Evolutionary conservation across 2,113 vertebrate genomes (phyloP), one percentile per base, ranked within the genome.

Genomic region (Chiloscyllium plagiosum): DNA sequence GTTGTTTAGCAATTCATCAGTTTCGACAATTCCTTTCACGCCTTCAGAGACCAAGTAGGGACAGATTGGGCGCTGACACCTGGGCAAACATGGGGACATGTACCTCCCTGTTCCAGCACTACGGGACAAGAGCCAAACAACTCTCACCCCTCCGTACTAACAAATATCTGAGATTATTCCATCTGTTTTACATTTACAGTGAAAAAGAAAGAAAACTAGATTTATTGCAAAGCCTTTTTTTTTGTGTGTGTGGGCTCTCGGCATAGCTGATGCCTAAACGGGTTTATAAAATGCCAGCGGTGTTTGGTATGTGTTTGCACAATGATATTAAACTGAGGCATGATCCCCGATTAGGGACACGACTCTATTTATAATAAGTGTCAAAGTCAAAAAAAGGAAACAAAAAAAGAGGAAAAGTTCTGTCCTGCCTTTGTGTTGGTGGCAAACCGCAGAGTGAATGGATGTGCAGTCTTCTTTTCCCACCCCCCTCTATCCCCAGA

Each of bases 261-360:
- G 33, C 52, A 42, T 50, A 68, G 52, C 68, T 15, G 69, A 33
- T 52, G 69, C 26, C 65, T 70, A 94, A 94, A 47, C 93, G 47
- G 92, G 65, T 42, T n/a, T 37, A 37, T 66, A 95, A 70, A 95
- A 95, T 70, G 93, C 66, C 66, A 70, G 15, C 0, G 69, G 69
- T 70, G 72, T 95, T 95, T 72, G 22, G 50, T 76, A 52, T 33
- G 68, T 42, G 15, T 29, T 15, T 29, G 19, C 69, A 52, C 37
- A 50, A 72, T 47, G 24, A 70, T 95, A 50, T 95, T 76, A 95
- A 50, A 52, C 8, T 47, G 22, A 95, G 65, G 37, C 69, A 72
- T 95, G 68, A 72, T 95, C 68, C 94, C 94, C 72, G 94, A 95
- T 95, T 50, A 95, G 33, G 37, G 94, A 72, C 37, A 29, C 94